Conservation (phyloP, 2,113 vertebrate species). For the Colaptes auratus region DNA sequence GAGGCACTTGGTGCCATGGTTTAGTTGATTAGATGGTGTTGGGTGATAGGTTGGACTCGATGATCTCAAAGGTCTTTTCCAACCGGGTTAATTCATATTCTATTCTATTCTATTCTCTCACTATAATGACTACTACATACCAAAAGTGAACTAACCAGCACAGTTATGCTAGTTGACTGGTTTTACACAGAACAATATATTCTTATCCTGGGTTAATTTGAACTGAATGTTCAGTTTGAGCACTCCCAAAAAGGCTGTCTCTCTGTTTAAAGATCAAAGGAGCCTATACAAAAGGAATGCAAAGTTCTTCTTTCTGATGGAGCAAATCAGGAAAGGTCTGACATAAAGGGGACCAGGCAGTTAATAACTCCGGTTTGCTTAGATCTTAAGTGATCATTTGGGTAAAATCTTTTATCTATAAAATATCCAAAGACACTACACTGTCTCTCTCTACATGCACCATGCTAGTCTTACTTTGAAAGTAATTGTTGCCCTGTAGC, state of each 20-base stretch:
- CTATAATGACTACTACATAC: not conserved
- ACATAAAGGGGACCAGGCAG: not conserved
- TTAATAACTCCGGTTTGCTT: not conserved
- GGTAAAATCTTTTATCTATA: not conserved
- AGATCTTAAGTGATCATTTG: not conserved
- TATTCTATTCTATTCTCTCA: too few relatives aligned
- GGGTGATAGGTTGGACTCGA: too few relatives aligned
- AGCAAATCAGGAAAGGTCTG: not conserved
- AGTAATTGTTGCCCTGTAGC: rapidly evolving
- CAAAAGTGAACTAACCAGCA: not conserved
- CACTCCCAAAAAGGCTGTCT: not conserved
- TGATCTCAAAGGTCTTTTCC: too few relatives aligned
- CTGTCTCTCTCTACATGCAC: not conserved
- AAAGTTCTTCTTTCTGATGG: not conserved
- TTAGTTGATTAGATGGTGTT: too few relatives aligned
- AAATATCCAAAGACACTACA: not conserved
- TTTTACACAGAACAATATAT: not conserved
- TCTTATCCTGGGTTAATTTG: not conserved
- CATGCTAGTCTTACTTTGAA: not conserved
- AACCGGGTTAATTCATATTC: too few relatives aligned
- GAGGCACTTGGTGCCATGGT: too few relatives aligned
- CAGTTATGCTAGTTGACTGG: not conserved
- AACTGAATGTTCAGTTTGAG: not conserved
- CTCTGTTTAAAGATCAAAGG: not conserved
- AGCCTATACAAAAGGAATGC: not conserved